phyloP scores from a whole-genome alignment of 2,113 vertebrate species.

The Chlorodrepanis virens region DNA sequence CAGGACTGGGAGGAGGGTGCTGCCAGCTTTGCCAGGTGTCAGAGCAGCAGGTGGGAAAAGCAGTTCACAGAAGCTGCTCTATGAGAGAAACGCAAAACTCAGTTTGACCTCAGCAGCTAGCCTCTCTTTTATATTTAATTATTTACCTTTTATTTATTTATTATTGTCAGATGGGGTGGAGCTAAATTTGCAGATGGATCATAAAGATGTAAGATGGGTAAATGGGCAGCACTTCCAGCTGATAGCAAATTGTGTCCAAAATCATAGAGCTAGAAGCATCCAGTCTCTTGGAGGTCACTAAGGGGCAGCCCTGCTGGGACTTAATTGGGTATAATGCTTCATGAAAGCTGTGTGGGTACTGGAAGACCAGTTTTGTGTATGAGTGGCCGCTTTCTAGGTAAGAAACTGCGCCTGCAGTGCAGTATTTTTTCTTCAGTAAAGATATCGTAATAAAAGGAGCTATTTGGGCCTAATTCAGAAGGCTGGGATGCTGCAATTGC shows the following conservation, averaged over 20 bases:
- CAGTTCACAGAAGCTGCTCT: not conserved
- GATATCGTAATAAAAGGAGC: not conserved
- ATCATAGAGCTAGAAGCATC: not conserved
- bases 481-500: not conserved
- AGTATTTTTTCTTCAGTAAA: not conserved
- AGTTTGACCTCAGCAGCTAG: not conserved
- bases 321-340: not conserved
- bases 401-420: not conserved
- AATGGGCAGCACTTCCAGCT: not conserved
- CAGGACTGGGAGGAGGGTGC: not conserved
- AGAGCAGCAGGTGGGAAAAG: not conserved
- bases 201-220: not conserved
- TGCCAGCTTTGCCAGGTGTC: not conserved
- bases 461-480: not conserved
- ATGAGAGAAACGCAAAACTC: not conserved
- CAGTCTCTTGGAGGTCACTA: not conserved
- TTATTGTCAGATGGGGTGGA: not conserved
- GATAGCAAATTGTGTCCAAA: not conserved
- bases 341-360: not conserved
- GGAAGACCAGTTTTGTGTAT: not conserved
- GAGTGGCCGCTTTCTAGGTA: not conserved
- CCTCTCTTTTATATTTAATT: not conserved
- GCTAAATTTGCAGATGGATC: not conserved
- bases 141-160: not conserved
- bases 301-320: not conserved